These are phyloP conservation scores for Desmophyllum pertusum DNA, from an alignment of 92 coral and sea anemone species.

Conservation along the genomic window DNA sequence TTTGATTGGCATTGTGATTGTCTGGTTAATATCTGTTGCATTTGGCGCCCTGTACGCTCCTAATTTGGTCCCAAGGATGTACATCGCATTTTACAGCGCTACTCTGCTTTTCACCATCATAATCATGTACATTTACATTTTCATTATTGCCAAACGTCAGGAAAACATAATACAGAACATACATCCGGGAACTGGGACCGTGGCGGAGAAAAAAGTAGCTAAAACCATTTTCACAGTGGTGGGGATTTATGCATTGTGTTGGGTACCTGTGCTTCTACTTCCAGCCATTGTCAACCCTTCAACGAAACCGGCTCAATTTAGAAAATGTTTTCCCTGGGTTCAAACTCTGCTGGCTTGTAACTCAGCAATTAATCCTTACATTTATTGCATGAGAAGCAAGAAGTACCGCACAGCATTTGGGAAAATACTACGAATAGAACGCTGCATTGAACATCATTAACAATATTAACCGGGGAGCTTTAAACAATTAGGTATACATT, in stretches of 20 bases:
- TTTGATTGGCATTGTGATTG: slow-evolving; percentile 4
- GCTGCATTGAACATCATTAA: neutral
- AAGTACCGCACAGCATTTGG: slow-evolving; percentile 53
- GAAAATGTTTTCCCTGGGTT: neutral
- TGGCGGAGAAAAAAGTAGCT: slow-evolving; percentile 39
- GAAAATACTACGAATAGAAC: slow-evolving; percentile 24
- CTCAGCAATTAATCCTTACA: slow-evolving; percentile 59
- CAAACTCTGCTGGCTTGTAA: slow-evolving; percentile 46
- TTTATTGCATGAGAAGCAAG: slow-evolving; percentile 51
- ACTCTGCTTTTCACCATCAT: slow-evolving; percentile 30
- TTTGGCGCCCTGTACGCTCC: slow-evolving; percentile 18
- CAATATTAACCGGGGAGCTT: no score
- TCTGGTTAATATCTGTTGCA: slow-evolving; percentile 45
- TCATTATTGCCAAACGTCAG: slow-evolving; percentile 53
- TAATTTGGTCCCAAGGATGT: neutral
- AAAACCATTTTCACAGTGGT: slow-evolving; percentile 45
- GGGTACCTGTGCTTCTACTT: slow-evolving; percentile 22
- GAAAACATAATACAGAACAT: slow-evolving; percentile 37
- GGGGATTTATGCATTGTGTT: slow-evolving; percentile 26
- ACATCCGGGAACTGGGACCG: neutral
- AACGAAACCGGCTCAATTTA: slow-evolving; percentile 3
- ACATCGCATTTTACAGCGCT: slow-evolving; percentile 16
- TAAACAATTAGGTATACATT: no score
- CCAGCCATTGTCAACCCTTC: slow-evolving; percentile 21
- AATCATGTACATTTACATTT: slow-evolving; percentile 49